Conservation (phyloP, 2,888 invertebrate genomes). For the Barypeithes pellucidus region DNA sequence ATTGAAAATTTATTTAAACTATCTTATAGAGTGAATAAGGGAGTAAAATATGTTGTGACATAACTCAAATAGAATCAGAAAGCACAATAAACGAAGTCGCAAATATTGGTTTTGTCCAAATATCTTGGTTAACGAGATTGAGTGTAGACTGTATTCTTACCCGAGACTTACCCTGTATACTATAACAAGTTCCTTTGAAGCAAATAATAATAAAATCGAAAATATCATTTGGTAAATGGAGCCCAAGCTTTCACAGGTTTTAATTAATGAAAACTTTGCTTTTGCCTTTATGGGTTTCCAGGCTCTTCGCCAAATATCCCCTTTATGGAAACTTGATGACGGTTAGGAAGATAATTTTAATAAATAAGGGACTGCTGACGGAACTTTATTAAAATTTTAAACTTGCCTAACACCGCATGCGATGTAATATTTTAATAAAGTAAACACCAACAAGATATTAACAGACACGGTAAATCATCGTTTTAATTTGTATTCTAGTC, state of each 20-base stretch:
- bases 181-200: too few species aligned
- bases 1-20: too few species aligned
- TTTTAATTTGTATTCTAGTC: too few species aligned
- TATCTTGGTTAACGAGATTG: too few species aligned
- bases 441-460: background rate
- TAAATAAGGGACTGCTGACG: conserved; percentile 21
- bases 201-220: background rate
- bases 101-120: too few species aligned
- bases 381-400: conserved; percentile 25
- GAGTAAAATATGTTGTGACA: too few species aligned
- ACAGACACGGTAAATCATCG: too few species aligned
- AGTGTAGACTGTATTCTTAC: too few species aligned
- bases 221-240: background rate
- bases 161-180: too few species aligned
- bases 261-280: conserved; percentile 19
- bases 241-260: conserved; percentile 1
- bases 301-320: conserved; percentile 11
- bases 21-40: too few species aligned
- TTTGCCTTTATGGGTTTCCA: conserved; percentile 15
- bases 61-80: too few species aligned
- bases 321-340: conserved; percentile 21
- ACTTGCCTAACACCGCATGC: background rate
- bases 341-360: conserved; percentile 20
- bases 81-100: too few species aligned
- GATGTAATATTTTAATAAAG: conserved; percentile 3